Conservation (phyloP, 2,113 vertebrate genomes). For the Melospiza georgiana region DNA sequence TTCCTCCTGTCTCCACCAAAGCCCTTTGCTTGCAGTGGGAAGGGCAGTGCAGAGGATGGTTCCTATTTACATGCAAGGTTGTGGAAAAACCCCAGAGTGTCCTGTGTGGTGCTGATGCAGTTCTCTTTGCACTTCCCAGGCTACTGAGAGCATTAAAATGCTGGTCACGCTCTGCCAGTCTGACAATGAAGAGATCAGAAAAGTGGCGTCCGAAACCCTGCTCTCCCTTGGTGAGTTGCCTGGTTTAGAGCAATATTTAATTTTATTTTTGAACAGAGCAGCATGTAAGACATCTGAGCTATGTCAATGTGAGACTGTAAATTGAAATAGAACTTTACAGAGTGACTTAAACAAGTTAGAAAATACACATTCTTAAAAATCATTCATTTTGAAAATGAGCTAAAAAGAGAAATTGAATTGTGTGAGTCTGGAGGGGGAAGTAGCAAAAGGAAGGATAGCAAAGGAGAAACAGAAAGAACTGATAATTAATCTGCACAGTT, state of each 20-base stretch:
- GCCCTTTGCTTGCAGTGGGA: background rate
- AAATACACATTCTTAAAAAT: background rate
- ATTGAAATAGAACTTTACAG: background rate
- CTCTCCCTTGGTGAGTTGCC: constrained; percentile 87
- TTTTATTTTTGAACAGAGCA: background rate
- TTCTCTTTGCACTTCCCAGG: constrained; percentile 70
- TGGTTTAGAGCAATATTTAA: background rate
- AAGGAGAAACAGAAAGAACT: background rate
- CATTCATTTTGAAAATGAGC: background rate
- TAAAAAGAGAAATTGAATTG: background rate
- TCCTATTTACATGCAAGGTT: background rate
- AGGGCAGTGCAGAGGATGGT: background rate
- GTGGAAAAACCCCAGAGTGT: background rate
- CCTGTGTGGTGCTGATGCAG: background rate
- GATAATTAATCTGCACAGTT: background rate
- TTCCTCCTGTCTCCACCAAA: background rate
- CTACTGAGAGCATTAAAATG: constrained; percentile 89
- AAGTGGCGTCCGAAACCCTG: constrained; percentile 90
- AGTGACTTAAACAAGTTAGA: background rate
- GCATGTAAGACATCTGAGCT: background rate
- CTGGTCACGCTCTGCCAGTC: constrained; percentile 88
- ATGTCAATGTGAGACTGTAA: background rate
- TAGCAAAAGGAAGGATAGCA: background rate
- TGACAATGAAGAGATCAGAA: constrained; percentile 88
- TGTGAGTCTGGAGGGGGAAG: background rate